Evolutionary conservation across 2,113 vertebrate genomes (phyloP).

Genomic region (Chionis minor): DNA sequence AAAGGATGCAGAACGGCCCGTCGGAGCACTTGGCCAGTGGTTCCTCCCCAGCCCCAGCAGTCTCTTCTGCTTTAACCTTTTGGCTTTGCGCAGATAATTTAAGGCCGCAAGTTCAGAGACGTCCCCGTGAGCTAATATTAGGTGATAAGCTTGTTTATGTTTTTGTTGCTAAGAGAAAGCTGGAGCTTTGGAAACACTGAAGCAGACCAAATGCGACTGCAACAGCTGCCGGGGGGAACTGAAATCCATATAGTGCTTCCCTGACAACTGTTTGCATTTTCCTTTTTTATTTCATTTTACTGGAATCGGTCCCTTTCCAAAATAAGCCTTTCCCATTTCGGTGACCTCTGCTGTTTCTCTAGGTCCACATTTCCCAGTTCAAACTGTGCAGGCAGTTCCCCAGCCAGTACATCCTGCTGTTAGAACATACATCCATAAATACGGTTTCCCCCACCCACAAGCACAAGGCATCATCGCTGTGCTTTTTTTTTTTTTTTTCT

Average conservation of each 20-base stretch:
- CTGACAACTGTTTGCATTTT: constrained; percentile 47
- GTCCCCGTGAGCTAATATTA: constrained; percentile 70
- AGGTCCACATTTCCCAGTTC: background rate
- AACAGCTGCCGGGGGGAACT: constrained; percentile 64
- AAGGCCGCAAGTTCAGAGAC: background rate
- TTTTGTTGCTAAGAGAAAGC: constrained; percentile 75
- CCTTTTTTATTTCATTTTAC: background rate
- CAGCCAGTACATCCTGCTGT: background rate
- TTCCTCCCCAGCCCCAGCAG: background rate
- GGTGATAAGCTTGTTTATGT: constrained; percentile 63
- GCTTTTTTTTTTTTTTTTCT: background rate
- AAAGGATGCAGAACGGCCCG: background rate
- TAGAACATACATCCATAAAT: background rate
- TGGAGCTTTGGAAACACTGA: constrained; percentile 63
- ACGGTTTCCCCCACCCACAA: background rate
- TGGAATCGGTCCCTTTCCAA: background rate
- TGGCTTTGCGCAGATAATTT: background rate
- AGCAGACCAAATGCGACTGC: constrained; percentile 27
- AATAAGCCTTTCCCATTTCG: background rate
- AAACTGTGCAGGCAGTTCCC: background rate
- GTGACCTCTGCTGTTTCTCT: background rate
- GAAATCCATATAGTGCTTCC: constrained; percentile 24
- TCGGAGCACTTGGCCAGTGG: background rate
- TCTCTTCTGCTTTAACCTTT: constrained; percentile 44
- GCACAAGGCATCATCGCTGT: background rate